Conservation (phyloP, 2,888 invertebrate species). For the Dichetophora obliterata region DNA sequence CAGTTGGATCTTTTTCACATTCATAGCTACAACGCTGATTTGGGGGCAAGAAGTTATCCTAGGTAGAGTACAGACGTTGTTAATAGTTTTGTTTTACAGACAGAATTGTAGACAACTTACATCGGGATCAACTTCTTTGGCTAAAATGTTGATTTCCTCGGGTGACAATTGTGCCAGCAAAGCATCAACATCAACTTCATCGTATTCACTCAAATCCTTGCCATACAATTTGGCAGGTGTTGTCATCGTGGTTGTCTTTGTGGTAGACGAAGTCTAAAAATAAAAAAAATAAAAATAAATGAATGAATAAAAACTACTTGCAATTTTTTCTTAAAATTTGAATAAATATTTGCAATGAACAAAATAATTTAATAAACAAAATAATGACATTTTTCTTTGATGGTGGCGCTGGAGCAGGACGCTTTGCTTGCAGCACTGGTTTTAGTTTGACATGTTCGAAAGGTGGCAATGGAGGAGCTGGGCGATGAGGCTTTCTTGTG, state of each 20-base stretch:
- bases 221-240: conserved; percentile 91
- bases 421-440: conserved; percentile 60
- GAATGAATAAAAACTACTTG: not conserved
- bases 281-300: conserved; percentile 28
- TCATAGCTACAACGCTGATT: conserved; percentile 96
- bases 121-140: conserved; percentile 99
- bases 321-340: not conserved
- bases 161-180: conserved; percentile 91
- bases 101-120: conserved; percentile 76
- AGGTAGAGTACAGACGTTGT: not conserved
- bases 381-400: conserved; percentile 33
- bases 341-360: not conserved
- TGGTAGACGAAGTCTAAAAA: conserved; percentile 87
- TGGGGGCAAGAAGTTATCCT: conserved; percentile 98
- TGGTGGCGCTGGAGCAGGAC: conserved; percentile 62
- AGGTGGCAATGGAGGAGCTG: conserved; percentile 53
- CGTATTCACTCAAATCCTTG: conserved; percentile 90
- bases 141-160: conserved; percentile 96
- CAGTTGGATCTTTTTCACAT: conserved; percentile 95
- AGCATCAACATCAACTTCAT: conserved; percentile 96
- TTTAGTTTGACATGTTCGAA: conserved; percentile 63
- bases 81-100: too few species aligned
- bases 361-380: not conserved
- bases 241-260: conserved; percentile 90
- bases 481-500: conserved; percentile 25